These are phyloP conservation scores for Cheiracanthium punctorium DNA, from an alignment of 2,888 invertebrate genomes.

Conservation along the genomic window DNA sequence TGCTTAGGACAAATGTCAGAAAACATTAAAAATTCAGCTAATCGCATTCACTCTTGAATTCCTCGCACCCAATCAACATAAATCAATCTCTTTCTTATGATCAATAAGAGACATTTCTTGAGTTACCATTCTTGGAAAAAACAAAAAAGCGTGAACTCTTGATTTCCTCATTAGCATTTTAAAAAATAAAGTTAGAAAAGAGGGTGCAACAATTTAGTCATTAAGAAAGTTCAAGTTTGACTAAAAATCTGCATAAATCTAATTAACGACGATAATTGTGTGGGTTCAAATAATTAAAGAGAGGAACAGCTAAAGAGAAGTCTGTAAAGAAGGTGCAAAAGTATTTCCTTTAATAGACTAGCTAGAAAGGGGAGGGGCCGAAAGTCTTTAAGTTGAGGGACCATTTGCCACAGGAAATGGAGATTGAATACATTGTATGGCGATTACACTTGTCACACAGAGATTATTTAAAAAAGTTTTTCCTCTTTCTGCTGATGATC, in stretches of 20 bases:
- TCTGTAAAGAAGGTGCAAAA: constrained; percentile 57
- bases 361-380: constrained; percentile 50
- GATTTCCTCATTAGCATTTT: constrained; percentile 9
- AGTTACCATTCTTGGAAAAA: background rate
- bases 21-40: too few species aligned
- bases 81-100: too few species aligned
- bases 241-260: constrained; percentile 62
- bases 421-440: constrained; percentile 56
- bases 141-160: background rate
- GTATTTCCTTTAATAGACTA: constrained; percentile 44
- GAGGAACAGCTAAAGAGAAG: constrained; percentile 36
- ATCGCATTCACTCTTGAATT: too few species aligned
- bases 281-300: constrained; percentile 55
- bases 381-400: constrained; percentile 49
- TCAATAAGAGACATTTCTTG: background rate
- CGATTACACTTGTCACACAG: constrained; percentile 35
- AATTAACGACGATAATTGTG: constrained; percentile 58
- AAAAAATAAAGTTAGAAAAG: background rate
- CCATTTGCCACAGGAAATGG: constrained; percentile 51
- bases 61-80: too few species aligned
- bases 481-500: constrained; percentile 41
- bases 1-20: too few species aligned
- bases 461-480: constrained; percentile 34
- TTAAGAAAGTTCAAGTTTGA: constrained; percentile 44
- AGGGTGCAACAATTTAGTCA: constrained; percentile 38